Evolutionary conservation across 2,888 invertebrate genomes (phyloP).

Genomic region (Graphium colonna): DNA sequence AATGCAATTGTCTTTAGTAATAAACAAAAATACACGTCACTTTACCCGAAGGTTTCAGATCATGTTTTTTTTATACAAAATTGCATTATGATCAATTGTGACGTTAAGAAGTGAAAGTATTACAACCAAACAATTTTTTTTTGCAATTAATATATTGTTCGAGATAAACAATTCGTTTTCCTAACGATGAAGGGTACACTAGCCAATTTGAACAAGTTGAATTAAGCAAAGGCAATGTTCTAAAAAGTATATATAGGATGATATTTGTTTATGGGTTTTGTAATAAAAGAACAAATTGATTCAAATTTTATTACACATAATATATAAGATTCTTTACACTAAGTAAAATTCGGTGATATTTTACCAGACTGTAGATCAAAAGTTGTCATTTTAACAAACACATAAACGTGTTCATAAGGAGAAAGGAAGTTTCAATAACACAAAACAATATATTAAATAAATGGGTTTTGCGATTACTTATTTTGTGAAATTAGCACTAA

Average conservation of each 20-base stretch:
- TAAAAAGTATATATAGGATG: no score
- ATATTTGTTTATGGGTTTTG: neutral
- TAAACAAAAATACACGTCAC: no score
- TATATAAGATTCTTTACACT: conserved; percentile 26
- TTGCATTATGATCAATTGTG: no score
- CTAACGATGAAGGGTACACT: no score
- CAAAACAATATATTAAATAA: conserved; percentile 1
- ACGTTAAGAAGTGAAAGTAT: no score
- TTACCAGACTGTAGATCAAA: neutral
- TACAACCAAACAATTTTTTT: no score
- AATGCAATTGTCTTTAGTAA: no score
- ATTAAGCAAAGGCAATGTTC: neutral
- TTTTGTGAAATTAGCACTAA: conserved; percentile 19
- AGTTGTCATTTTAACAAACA: conserved; percentile 4
- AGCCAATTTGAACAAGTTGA: neutral
- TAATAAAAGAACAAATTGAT: conserved; percentile 23
- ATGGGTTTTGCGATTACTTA: conserved; percentile 8
- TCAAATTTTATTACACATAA: conserved; percentile 35
- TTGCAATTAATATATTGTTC: no score
- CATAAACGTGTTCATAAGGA: conserved; percentile 1
- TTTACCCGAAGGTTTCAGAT: no score
- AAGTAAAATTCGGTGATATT: conserved; percentile 19
- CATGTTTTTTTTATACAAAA: no score
- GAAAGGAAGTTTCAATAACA: conserved; percentile 1
- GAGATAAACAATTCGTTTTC: no score